phyloP scores from a whole-genome alignment of 2,113 vertebrate genomes.

The Poeciliopsis occidentalis region DNA sequence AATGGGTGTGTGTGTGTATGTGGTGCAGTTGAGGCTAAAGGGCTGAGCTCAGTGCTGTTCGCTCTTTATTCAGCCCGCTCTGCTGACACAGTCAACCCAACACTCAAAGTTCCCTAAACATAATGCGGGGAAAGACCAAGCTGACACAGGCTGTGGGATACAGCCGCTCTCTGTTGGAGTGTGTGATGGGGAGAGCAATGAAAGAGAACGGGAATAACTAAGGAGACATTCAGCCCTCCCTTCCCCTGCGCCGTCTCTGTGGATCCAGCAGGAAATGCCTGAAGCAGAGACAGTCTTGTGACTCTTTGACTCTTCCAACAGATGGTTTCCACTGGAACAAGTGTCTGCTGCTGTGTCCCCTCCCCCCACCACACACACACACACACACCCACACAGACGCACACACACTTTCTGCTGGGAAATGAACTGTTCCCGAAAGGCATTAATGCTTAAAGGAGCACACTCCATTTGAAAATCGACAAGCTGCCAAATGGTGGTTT shows the following conservation, averaged over 20 bases:
- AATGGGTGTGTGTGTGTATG: conserved; percentile 56
- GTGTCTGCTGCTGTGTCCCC: conserved; percentile 70
- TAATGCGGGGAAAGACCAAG: not conserved
- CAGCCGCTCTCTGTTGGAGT: conserved; percentile 16
- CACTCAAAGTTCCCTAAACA: conserved; percentile 49
- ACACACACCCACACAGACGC: too few relatives aligned
- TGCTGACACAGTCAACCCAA: conserved; percentile 53
- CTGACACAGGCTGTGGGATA: conserved; percentile 45
- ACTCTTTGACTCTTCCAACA: conserved; percentile 81
- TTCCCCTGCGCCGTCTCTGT: conserved; percentile 25
- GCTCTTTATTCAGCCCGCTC: conserved; percentile 43
- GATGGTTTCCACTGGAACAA: conserved; percentile 81
- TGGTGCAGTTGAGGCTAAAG: conserved; percentile 21
- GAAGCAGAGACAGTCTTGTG: conserved; percentile 78
- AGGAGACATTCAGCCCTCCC: conserved; percentile 41
- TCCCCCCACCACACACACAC: conserved; percentile 16
- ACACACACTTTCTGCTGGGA: conserved; percentile 45
- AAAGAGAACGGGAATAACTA: conserved; percentile 57
- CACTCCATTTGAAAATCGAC: conserved; percentile 32
- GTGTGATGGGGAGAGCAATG: conserved; percentile 35
- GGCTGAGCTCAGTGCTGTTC: conserved; percentile 37
- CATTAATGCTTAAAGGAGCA: conserved; percentile 56
- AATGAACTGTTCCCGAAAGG: conserved; percentile 61
- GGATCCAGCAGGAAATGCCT: conserved; percentile 83
- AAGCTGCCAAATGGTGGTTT: not conserved